These are phyloP conservation scores for Amiota mariae DNA, from an alignment of 2,888 invertebrate genomes.

Conservation along the genomic window DNA sequence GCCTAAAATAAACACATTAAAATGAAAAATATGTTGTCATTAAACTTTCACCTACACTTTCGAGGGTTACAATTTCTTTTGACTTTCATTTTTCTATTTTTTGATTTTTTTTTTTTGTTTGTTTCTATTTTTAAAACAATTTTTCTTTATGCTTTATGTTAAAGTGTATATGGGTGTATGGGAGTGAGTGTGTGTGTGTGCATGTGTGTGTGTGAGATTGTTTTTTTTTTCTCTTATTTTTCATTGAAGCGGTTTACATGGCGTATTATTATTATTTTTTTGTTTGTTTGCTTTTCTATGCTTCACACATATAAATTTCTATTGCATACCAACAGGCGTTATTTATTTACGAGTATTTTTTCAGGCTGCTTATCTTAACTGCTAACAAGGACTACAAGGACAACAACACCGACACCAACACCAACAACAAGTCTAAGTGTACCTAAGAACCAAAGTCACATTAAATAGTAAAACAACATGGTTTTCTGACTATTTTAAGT, in stretches of 20 bases:
- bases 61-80: no score
- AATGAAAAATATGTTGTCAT: no score
- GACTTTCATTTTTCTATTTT: neutral
- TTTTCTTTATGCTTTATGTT: neutral
- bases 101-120: neutral
- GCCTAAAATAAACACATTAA: no score
- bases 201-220: neutral
- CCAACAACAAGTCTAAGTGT: no score
- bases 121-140: neutral
- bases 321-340: conserved; percentile 24
- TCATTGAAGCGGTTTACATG: neutral
- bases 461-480: neutral
- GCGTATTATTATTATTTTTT: no score
- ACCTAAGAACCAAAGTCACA: no score
- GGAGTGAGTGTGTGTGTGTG: conserved; percentile 9
- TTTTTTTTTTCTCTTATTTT: neutral
- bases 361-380: neutral
- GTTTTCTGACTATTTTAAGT: conserved; percentile 10
- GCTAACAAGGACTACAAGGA: neutral
- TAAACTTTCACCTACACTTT: no score
- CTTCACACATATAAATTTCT: neutral
- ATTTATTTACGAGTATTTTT: neutral
- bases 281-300: neutral
- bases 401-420: no score
- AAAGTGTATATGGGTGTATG: conserved; percentile 12